Evolutionary conservation across 1,140 invertebrate genomes (phyloP), one percentile per base, ranked within the genome.

Genomic region (Magallana ariakensis): DNA sequence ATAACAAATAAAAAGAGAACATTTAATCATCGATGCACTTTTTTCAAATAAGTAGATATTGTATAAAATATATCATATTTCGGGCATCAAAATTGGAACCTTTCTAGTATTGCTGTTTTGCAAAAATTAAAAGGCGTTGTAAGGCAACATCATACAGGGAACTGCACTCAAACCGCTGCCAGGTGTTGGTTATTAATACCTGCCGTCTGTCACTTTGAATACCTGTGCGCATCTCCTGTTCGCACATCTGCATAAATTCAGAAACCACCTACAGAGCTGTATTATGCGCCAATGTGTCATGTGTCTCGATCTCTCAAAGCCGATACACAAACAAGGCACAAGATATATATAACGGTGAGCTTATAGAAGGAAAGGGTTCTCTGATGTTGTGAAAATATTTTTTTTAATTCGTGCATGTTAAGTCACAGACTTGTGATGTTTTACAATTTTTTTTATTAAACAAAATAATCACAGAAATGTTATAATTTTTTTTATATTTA

Each of bases 171-270:
- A 46, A 46, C 19, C 66, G 33, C 22, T 19, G 22, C 66, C 66
- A 75, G 66, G 66, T 75, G 66, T 75, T 7, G 66, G 66, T 75
- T 75, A 75, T 75, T 75, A 75, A 75, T 75, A 26, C 66, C 22
- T 75, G 22, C 22, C 15, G 66, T 75, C 22, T 75, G 66, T 11
- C 66, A 26, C 13, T 75, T 26, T 75, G 66, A 75, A 75, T 75
- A 26, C 66, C 66, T 75, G 66, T 75, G 66, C 15, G 66, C 66
- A 75, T 75, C 66, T 75, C 66, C 22, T 75, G 22, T 75, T 75
- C 66, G 66, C 66, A 75, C 66, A 75, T 75, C 66, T 75, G 66
- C 66, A 75, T 75, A 75, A 75, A 75, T 46, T 75, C 22, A 11
- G 13, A 75, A 26, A 13, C 66, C 66, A 75, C 66, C 66, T 75